These are phyloP conservation scores for Microctenopoma lineatum DNA, from an alignment of 2,797 vertebrate species.

Conservation along the genomic window DNA sequence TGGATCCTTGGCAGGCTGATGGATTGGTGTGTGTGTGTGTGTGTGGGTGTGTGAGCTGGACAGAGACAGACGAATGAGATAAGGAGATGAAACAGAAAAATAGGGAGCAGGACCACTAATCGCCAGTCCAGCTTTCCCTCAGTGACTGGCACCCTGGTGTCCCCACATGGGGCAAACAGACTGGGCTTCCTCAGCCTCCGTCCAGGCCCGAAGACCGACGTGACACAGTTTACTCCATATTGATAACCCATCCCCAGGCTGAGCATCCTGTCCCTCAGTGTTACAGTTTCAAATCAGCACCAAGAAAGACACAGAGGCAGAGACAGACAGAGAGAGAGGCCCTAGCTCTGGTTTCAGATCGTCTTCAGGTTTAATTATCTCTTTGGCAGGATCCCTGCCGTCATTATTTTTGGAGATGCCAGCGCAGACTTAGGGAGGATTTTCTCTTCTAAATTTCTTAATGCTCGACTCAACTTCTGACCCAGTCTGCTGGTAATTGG, in stretches of 20 bases:
- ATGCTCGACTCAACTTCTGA: slow-evolving; percentile 40
- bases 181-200: slow-evolving; percentile 19
- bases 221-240: slow-evolving; percentile 20
- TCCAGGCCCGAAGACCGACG: slow-evolving; percentile 23
- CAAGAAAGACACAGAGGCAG: background rate
- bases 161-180: slow-evolving; percentile 13
- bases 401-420: slow-evolving; percentile 49
- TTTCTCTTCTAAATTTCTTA: slow-evolving; percentile 28
- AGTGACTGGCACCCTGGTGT: slow-evolving; percentile 47
- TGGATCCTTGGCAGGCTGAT: slow-evolving; percentile 26
- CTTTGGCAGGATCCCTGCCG: slow-evolving; percentile 30
- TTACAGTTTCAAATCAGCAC: slow-evolving; percentile 18
- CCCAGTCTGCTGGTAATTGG: slow-evolving; percentile 42
- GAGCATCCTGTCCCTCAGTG: slow-evolving; percentile 12
- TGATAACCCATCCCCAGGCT: slow-evolving; percentile 12
- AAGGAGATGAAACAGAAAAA: slow-evolving; percentile 1
- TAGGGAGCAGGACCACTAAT: slow-evolving; percentile 8
- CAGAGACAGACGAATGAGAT: slow-evolving; percentile 34
- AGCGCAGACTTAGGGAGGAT: slow-evolving; percentile 19
- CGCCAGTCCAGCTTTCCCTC: background rate
- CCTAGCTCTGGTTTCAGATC: slow-evolving; percentile 9
- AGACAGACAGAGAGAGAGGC: background rate
- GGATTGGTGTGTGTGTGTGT: slow-evolving; percentile 2
- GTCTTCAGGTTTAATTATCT: slow-evolving; percentile 55
- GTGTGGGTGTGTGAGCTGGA: slow-evolving; percentile 14